A percentile compares a stretch with the other conserved stretches of the same genome.
These are phyloP conservation scores for Centropyge bicolor DNA, from an alignment of 2,797 vertebrate species.

Conservation along the genomic window DNA sequence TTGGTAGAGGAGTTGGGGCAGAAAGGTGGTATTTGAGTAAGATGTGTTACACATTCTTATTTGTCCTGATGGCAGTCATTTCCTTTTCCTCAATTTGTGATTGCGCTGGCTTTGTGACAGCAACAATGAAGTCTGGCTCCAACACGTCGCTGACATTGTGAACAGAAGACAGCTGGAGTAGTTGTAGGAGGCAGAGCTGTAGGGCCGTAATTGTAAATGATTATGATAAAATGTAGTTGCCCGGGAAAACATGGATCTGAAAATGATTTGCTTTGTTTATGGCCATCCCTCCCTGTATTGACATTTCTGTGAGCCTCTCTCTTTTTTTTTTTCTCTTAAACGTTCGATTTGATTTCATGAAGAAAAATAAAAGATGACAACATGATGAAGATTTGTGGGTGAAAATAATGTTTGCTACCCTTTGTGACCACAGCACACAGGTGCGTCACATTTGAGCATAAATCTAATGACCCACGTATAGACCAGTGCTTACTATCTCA, in stretches of 20 bases:
- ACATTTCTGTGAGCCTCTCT: constrained; percentile 34
- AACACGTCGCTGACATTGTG: constrained; percentile 54
- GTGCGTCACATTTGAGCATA: constrained; percentile 15
- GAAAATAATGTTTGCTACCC: constrained; percentile 26
- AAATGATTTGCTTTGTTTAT: constrained; percentile 63
- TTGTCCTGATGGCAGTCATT: constrained; percentile 68
- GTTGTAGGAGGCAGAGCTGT: constrained; percentile 53
- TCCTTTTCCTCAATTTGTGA: constrained; percentile 67
- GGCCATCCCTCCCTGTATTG: constrained; percentile 29
- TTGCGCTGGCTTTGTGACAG: constrained; percentile 72
- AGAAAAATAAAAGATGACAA: constrained; percentile 22
- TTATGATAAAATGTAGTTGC: constrained; percentile 66
- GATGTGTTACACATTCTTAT: constrained; percentile 70
- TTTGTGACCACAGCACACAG: constrained; percentile 13
- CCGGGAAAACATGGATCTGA: constrained; percentile 67
- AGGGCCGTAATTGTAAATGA: constrained; percentile 70
- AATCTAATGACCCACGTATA: constrained; percentile 20
- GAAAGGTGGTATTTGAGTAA: constrained; percentile 60
- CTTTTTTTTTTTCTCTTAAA: constrained; percentile 1
- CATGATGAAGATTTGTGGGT: constrained; percentile 13
- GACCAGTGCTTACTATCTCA: constrained; percentile 1
- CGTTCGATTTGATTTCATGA: constrained; percentile 46
- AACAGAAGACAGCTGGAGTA: constrained; percentile 62
- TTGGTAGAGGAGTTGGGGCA: constrained; percentile 52
- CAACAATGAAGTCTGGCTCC: constrained; percentile 71